Percentiles rank a stretch among this genome's conserved stretches.
phyloP scores from a whole-genome alignment of 2,113 vertebrate species.

The Bothrops jararaca region DNA sequence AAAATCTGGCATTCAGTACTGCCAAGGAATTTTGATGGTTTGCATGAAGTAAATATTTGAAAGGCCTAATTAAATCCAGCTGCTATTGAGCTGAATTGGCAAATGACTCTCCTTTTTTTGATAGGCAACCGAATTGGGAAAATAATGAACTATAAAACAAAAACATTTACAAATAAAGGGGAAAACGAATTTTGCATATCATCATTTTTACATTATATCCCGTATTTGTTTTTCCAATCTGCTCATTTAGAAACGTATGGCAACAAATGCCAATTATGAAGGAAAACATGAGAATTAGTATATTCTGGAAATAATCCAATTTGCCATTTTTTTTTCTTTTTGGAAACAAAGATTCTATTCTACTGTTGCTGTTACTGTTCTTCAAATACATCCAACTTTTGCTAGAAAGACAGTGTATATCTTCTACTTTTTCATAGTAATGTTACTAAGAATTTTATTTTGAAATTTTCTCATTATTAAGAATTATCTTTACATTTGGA shows the following conservation, averaged over 20 bases:
- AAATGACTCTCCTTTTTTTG: background rate
- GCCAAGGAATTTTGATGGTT: background rate
- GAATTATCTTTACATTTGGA: background rate
- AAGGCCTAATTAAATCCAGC: conserved; percentile 34
- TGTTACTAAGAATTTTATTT: background rate
- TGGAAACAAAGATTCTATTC: background rate
- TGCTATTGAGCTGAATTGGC: background rate
- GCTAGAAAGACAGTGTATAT: background rate
- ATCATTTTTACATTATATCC: conserved; percentile 16
- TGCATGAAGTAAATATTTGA: conserved; percentile 33
- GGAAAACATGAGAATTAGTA: background rate
- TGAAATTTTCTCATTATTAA: background rate
- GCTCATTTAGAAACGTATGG: background rate
- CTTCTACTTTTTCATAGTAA: background rate
- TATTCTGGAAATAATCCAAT: background rate
- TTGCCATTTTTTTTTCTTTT: conserved; percentile 3
- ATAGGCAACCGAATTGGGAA: conserved; percentile 17
- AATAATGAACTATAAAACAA: conserved; percentile 6
- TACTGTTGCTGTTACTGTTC: background rate
- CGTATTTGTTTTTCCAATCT: background rate
- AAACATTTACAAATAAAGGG: background rate
- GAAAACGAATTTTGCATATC: background rate
- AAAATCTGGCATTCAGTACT: conserved; percentile 14
- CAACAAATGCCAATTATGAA: background rate
- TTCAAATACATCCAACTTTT: background rate